Percentiles rank a stretch among this genome's conserved stretches.
These are phyloP conservation scores for Shargacucullia verbasci DNA, from an alignment of 2,888 invertebrate genomes.

Conservation along the genomic window DNA sequence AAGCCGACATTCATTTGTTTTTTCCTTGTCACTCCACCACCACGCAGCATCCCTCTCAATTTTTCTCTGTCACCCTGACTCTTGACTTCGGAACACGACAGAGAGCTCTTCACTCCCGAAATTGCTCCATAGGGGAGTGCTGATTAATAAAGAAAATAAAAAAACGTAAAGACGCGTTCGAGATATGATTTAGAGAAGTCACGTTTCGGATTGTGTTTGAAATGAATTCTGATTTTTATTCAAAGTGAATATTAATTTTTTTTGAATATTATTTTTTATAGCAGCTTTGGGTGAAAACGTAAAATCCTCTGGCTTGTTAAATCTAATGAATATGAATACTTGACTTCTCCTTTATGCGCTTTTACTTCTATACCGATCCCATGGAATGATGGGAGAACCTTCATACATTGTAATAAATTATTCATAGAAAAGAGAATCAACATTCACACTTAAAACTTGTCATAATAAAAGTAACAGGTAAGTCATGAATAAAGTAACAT, in stretches of 20 bases:
- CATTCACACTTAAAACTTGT: constrained; percentile 4
- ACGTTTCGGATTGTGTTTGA: constrained; percentile 63
- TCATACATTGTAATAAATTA: constrained; percentile 12
- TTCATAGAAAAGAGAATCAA: constrained; percentile 12
- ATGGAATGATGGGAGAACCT: not conserved
- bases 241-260: constrained; percentile 54
- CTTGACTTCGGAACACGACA: constrained; percentile 75
- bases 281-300: constrained; percentile 38
- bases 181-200: constrained; percentile 53
- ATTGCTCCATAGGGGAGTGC: constrained; percentile 76
- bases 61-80: constrained; percentile 77
- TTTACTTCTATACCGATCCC: not conserved
- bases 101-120: constrained; percentile 77
- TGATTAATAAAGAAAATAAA: constrained; percentile 85
- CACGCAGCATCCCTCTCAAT: constrained; percentile 69
- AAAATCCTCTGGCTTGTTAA: constrained; percentile 31
- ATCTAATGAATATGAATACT: constrained; percentile 32
- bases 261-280: constrained; percentile 54
- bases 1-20: constrained; percentile 73
- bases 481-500: constrained; percentile 1
- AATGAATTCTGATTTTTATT: constrained; percentile 62
- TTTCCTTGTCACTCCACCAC: constrained; percentile 66
- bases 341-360: constrained; percentile 8
- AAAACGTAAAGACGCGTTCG: constrained; percentile 64
- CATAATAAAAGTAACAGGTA: constrained; percentile 2